Conservation (phyloP, 2,888 invertebrate genomes). For the Blomia tropicalis region DNA sequence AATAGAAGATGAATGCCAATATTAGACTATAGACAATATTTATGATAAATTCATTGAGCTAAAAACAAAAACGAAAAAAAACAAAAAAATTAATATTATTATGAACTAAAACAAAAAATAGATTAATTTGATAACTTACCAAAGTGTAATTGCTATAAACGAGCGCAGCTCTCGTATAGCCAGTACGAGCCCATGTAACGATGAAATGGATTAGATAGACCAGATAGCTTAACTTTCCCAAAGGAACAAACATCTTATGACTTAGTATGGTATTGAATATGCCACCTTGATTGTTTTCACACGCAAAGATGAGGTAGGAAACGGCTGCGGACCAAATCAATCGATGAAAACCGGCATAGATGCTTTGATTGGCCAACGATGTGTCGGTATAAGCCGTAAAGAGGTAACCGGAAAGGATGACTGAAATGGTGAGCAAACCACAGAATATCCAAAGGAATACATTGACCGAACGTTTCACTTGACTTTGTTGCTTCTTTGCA, state of each 20-base stretch:
- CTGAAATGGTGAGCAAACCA: background rate
- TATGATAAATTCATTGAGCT: conserved; percentile 25
- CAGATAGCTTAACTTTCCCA: conserved; percentile 21
- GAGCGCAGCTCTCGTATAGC: conserved; percentile 14
- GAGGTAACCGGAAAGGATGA: conserved; percentile 18
- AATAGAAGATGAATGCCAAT: conserved; percentile 7
- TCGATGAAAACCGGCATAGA: conserved; percentile 29
- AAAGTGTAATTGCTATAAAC: conserved; percentile 24
- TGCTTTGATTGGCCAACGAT: background rate
- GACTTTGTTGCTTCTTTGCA: background rate
- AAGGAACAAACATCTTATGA: conserved; percentile 18
- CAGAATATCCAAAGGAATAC: background rate
- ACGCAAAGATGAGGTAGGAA: conserved; percentile 28
- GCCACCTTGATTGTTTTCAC: conserved; percentile 26
- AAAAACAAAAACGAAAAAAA: too few relatives aligned
- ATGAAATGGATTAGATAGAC: conserved; percentile 25
- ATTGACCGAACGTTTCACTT: background rate
- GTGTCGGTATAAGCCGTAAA: conserved; percentile 14
- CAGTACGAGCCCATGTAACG: conserved; percentile 23
- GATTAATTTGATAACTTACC: conserved; percentile 18
- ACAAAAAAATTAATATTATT: too few relatives aligned
- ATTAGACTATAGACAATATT: conserved; percentile 19
- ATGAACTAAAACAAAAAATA: too few relatives aligned
- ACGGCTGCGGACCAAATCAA: conserved; percentile 26
- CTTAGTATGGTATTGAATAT: conserved; percentile 18